These are phyloP conservation scores for Azemiops feae DNA, from an alignment of 2,113 vertebrate genomes.

Conservation along the genomic window DNA sequence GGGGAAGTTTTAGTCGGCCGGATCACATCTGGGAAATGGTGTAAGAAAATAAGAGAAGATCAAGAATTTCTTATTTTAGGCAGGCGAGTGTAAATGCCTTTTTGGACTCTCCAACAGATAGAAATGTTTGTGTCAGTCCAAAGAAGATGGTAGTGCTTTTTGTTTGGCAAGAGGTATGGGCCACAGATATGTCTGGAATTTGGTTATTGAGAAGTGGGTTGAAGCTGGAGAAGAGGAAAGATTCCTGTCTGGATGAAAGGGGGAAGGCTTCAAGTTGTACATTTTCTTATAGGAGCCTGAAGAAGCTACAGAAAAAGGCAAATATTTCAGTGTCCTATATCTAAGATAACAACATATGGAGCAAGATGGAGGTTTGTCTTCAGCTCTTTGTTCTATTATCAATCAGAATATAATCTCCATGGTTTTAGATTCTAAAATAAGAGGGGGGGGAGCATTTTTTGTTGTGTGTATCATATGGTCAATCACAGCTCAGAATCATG, in stretches of 20 bases:
- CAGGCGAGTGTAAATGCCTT: not conserved
- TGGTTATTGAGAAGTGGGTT: not conserved
- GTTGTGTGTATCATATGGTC: not conserved
- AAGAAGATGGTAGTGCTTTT: not conserved
- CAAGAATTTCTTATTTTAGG: not conserved
- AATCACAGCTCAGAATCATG: not conserved
- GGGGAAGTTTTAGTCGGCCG: not conserved
- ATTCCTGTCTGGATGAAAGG: not conserved
- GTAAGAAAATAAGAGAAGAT: not conserved
- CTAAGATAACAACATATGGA: not conserved
- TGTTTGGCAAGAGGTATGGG: not conserved
- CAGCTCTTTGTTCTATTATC: not conserved
- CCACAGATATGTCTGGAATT: not conserved
- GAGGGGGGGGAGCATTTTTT: not conserved
- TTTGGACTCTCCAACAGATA: not conserved
- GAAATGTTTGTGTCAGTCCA: not conserved
- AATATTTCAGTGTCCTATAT: not conserved
- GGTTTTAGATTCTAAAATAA: not conserved
- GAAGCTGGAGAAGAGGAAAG: not conserved
- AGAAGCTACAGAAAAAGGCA: not conserved
- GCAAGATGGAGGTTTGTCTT: not conserved
- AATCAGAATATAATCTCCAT: not conserved
- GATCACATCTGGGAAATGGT: not conserved
- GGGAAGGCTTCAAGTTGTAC: accelerated
- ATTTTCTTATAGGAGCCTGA: not conserved